Evolutionary conservation across 2,888 invertebrate genomes (phyloP).

Genomic region (Augochlorella aurata): DNA sequence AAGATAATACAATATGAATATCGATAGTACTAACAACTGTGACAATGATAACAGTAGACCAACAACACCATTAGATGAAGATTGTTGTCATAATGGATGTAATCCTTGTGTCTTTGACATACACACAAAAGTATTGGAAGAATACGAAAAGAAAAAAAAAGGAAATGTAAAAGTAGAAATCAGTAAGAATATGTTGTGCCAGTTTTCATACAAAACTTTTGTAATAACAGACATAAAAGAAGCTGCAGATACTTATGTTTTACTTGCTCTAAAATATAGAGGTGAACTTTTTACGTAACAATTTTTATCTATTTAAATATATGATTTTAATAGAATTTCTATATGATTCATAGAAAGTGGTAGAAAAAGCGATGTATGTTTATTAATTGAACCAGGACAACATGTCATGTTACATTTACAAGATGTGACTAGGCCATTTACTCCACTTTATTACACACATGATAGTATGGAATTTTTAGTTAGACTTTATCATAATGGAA

Average conservation of each 20-base stretch:
- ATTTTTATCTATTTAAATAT: constrained; percentile 12
- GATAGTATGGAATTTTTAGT: constrained; percentile 70
- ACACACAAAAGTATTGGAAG: constrained; percentile 71
- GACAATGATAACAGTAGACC: constrained; percentile 64
- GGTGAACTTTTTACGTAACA: constrained; percentile 53
- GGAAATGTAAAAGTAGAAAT: constrained; percentile 46
- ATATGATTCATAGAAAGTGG: constrained; percentile 43
- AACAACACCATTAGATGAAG: constrained; percentile 70
- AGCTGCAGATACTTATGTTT: constrained; percentile 63
- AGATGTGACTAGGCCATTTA: constrained; percentile 72
- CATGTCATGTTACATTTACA: constrained; percentile 72
- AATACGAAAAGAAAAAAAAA: constrained; percentile 68
- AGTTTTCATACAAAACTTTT: constrained; percentile 66
- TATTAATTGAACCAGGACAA: constrained; percentile 74
- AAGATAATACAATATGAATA: constrained; percentile 30
- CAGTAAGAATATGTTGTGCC: constrained; percentile 58
- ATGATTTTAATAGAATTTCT: constrained; percentile 20
- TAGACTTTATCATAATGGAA: constrained; percentile 74
- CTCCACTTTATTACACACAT: constrained; percentile 75
- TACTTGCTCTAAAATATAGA: constrained; percentile 61
- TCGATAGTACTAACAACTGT: constrained; percentile 23
- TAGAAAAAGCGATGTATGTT: constrained; percentile 21
- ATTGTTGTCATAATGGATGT: constrained; percentile 78
- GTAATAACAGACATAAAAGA: constrained; percentile 49
- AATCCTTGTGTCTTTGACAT: constrained; percentile 78